phyloP scores from a whole-genome alignment of 2,113 vertebrate species.

The Ammospiza nelsoni region DNA sequence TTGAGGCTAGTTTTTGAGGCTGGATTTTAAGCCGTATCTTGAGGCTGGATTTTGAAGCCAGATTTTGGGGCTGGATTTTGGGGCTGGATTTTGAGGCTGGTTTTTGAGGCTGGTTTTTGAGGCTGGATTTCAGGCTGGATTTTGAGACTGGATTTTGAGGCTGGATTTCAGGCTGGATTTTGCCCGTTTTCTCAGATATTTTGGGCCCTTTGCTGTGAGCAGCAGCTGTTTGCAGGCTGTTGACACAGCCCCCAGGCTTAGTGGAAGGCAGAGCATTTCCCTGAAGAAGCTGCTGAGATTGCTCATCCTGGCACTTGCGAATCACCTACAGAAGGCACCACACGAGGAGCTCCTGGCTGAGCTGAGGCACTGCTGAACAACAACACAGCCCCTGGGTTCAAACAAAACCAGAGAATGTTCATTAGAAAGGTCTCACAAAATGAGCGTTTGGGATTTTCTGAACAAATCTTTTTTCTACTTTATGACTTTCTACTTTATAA shows the following conservation, averaged over 20 bases:
- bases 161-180: background rate
- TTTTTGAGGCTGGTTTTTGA: too few relatives aligned
- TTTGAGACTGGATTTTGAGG: too few relatives aligned
- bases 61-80: too few relatives aligned
- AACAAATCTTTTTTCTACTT: background rate
- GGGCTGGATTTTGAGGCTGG: too few relatives aligned
- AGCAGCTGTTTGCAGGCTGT: background rate
- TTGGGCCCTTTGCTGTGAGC: background rate
- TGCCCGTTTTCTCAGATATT: background rate
- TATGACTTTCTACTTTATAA: background rate
- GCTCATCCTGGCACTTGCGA: constrained; percentile 49
- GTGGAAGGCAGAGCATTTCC: constrained; percentile 70
- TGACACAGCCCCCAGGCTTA: constrained; percentile 30
- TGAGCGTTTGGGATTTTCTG: accelerated
- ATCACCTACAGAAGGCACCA: background rate
- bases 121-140: too few relatives aligned
- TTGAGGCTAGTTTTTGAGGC: too few relatives aligned
- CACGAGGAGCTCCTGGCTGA: accelerated
- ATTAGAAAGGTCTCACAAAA: accelerated
- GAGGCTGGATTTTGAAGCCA: too few relatives aligned
- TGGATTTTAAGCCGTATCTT: too few relatives aligned
- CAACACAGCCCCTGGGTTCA: accelerated
- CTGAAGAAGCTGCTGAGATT: constrained; percentile 45
- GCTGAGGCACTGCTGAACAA: background rate
- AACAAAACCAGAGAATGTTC: accelerated